Percentiles rank a stretch among this genome's conserved stretches.
Evolutionary conservation across 2,888 invertebrate genomes (phyloP).

Genomic region (Sinohyriopsis cumingii): DNA sequence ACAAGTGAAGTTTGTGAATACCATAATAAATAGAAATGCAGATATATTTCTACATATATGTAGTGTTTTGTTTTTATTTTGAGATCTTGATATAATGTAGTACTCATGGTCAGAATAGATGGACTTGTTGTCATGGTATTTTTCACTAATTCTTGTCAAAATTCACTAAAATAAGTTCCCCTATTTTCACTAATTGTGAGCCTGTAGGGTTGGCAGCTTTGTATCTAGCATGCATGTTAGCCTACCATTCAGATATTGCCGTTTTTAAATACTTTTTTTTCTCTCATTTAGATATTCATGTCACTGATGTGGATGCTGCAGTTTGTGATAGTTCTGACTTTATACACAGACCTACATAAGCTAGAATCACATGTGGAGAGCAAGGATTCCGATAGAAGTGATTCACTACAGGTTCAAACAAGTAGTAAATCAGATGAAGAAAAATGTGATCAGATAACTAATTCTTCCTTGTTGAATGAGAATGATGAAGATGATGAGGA

Average conservation of each 20-base stretch:
- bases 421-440: neutral
- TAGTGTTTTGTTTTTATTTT: too few species aligned
- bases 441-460: slow-evolving; percentile 4
- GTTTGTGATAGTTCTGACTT: slow-evolving; percentile 46
- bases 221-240: too few species aligned
- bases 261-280: slow-evolving; percentile 6
- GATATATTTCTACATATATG: too few species aligned
- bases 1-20: too few species aligned
- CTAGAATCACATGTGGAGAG: slow-evolving; percentile 2
- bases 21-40: too few species aligned
- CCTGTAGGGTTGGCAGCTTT: too few species aligned
- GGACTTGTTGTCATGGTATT: too few species aligned
- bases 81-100: too few species aligned
- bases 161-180: too few species aligned
- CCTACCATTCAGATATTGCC: neutral
- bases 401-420: neutral
- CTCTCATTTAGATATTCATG: slow-evolving; percentile 69
- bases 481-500: slow-evolving; percentile 35
- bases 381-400: neutral
- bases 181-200: too few species aligned
- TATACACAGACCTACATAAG: slow-evolving; percentile 53
- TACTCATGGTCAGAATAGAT: too few species aligned
- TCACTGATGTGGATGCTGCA: slow-evolving; percentile 67
- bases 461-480: slow-evolving; percentile 8
- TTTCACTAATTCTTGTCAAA: too few species aligned